These are phyloP conservation scores for Euwallacea fornicatus DNA, from an alignment of 1,140 invertebrate genomes.

Conservation along the genomic window DNA sequence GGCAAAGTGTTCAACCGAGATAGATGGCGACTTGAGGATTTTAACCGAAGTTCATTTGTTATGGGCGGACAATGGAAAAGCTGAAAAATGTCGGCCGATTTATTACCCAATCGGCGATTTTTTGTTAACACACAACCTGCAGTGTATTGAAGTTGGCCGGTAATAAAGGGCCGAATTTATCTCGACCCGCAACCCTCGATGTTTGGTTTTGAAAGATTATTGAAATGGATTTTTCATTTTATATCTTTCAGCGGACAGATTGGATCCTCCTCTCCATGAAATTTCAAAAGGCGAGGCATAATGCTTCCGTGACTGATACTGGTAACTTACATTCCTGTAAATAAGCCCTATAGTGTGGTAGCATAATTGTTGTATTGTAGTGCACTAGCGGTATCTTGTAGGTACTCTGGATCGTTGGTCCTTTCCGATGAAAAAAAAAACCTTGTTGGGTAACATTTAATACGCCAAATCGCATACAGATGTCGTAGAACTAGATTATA, in stretches of 20 bases:
- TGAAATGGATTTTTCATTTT: slow-evolving; percentile 14
- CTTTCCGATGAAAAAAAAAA: too few relatives aligned
- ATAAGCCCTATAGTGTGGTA: too few relatives aligned
- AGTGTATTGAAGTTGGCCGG: slow-evolving; percentile 4
- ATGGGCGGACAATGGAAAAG: slow-evolving; percentile 31
- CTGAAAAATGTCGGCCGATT: slow-evolving; percentile 32
- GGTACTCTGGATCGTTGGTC: too few relatives aligned
- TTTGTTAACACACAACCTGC: slow-evolving; percentile 22
- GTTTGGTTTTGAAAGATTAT: slow-evolving; percentile 20
- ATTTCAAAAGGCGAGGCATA: too few relatives aligned
- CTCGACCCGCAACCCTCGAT: slow-evolving; percentile 9
- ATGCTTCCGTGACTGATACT: too few relatives aligned
- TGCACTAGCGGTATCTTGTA: too few relatives aligned
- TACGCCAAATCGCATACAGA: too few relatives aligned
- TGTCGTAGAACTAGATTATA: too few relatives aligned
- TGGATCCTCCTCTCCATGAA: too few relatives aligned
- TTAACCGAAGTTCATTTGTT: slow-evolving; percentile 36
- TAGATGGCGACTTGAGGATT: slow-evolving; percentile 39
- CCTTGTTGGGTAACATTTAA: too few relatives aligned
- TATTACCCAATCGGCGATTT: slow-evolving; percentile 29
- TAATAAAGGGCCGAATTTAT: slow-evolving; percentile 20
- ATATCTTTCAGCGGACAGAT: neutral
- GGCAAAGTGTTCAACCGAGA: slow-evolving; percentile 37
- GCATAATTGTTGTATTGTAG: too few relatives aligned
- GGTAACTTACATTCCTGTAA: too few relatives aligned